Conservation (phyloP, 2,797 vertebrate genomes). For the Serranus cabrilla region DNA sequence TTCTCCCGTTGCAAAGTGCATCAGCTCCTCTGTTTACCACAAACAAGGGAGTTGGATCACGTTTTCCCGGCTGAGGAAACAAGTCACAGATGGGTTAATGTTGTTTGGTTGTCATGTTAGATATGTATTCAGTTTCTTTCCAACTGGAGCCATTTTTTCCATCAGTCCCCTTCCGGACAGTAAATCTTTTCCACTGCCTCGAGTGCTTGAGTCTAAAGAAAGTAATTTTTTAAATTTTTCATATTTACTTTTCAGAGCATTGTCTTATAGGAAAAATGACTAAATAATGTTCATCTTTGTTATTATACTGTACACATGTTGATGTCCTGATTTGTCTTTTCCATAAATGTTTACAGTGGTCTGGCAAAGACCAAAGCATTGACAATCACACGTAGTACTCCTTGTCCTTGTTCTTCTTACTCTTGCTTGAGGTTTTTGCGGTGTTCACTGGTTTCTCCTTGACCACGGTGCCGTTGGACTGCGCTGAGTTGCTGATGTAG, state of each 20-base stretch:
- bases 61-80: conserved; percentile 75
- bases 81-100: conserved; percentile 78
- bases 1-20: conserved; percentile 83
- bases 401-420: conserved; percentile 99
- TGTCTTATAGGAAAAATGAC: conserved; percentile 89
- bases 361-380: conserved; percentile 63
- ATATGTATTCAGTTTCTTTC: conserved; percentile 85
- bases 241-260: conserved; percentile 64
- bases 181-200: conserved; percentile 52
- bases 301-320: conserved; percentile 92
- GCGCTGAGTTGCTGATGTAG: conserved; percentile 99
- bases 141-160: conserved; percentile 77
- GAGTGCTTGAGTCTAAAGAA: conserved; percentile 91
- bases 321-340: conserved; percentile 82
- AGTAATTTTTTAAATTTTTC: conserved; percentile 75
- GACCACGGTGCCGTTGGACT: conserved; percentile 96
- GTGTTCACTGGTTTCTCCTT: conserved; percentile 96
- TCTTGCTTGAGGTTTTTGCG: conserved; percentile 93
- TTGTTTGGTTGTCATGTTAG: conserved; percentile 74
- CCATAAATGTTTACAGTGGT: conserved; percentile 72
- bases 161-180: conserved; percentile 58
- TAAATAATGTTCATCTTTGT: conserved; percentile 86
- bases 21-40: conserved; percentile 72
- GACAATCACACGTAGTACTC: conserved; percentile 99
- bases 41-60: conserved; percentile 89